phyloP scores from a whole-genome alignment of 2,888 invertebrate genomes.

The Ptychoptera contaminata region DNA sequence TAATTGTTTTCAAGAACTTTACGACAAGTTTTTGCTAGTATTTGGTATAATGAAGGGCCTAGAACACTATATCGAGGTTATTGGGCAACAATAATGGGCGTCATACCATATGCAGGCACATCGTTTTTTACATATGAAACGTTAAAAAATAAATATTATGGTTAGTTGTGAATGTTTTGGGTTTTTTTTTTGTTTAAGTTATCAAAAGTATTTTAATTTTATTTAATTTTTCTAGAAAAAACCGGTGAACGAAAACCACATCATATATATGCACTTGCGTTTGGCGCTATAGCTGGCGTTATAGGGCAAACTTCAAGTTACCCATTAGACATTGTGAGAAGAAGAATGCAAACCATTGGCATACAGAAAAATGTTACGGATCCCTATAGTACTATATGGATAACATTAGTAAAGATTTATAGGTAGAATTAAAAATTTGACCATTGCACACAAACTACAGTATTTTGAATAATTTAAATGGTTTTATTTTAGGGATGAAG shows the following conservation, averaged over 20 bases:
- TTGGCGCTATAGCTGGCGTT: conserved; percentile 85
- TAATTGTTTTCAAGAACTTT: conserved; percentile 23
- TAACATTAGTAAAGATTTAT: conserved; percentile 53
- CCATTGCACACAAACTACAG: neutral
- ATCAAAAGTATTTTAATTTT: neutral
- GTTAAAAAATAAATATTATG: conserved; percentile 62
- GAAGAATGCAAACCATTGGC: conserved; percentile 43
- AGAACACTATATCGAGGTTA: conserved; percentile 71
- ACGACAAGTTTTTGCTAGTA: conserved; percentile 46
- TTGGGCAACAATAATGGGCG: conserved; percentile 79
- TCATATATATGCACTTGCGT: conserved; percentile 51
- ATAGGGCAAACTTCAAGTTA: conserved; percentile 92
- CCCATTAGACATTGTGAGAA: conserved; percentile 79
- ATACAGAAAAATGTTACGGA: conserved; percentile 31
- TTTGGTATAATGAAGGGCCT: conserved; percentile 63
- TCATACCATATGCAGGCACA: conserved; percentile 91
- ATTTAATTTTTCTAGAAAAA: conserved; percentile 21
- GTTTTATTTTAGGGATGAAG: conserved; percentile 56
- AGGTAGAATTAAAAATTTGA: conserved; percentile 43
- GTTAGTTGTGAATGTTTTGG: conserved; percentile 34
- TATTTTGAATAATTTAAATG: conserved; percentile 2
- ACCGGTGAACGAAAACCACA: conserved; percentile 32
- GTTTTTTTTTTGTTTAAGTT: neutral
- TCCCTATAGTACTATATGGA: conserved; percentile 45
- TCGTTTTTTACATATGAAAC: conserved; percentile 97